Evolutionary conservation across 2,888 invertebrate species (phyloP), one percentile per base, ranked within the genome.

Genomic region (Ganaspis brasiliensis): DNA sequence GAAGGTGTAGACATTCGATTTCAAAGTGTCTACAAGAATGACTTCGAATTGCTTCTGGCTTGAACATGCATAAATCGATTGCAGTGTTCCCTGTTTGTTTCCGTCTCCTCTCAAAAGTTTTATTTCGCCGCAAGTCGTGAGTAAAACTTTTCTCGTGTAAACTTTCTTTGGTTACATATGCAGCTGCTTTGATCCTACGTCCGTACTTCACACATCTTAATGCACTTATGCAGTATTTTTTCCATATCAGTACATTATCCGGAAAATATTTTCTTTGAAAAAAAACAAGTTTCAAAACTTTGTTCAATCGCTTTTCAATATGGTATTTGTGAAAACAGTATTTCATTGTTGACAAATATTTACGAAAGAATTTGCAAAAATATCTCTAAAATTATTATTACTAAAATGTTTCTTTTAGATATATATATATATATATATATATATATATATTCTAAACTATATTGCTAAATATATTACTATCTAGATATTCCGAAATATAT

Each of bases 21-120:
- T 45, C 40, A 67, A 45, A 45, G 67, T 67, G 24, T 67, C 67
- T 45, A 67, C 45, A 37, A 40, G 10, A 40, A 45, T 67, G 24
- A 24, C 24, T 67, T 26, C 8, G 67, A 67, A 45, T 67, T 45
- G 45, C 40, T 67, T 40, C 40, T 45, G 40, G 40, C 67, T 67
- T 45, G 45, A 67, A 45, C 24, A 67, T 67, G 67, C 67, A 67
- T 45, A 67, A 67, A 67, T 67, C 67, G 67, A 67, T 45, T 67
- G 40, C 14, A 67, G 19, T 63, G 40, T 63, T 45, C 45, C 14
- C 12, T 24, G 9, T 45, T 67, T 40, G 45, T 45, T 45, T 67
- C 24, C 40, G 24, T 45, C 40, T 40, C 24, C 45, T 40, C 40
- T 67, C 45, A 8, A 24, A 40, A 67, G 40, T 67, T 67, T 67